A percentile compares a stretch with the other conserved stretches of the same genome.
phyloP scores from a whole-genome alignment of 2,888 invertebrate species.

The Ennomos erosarius region DNA sequence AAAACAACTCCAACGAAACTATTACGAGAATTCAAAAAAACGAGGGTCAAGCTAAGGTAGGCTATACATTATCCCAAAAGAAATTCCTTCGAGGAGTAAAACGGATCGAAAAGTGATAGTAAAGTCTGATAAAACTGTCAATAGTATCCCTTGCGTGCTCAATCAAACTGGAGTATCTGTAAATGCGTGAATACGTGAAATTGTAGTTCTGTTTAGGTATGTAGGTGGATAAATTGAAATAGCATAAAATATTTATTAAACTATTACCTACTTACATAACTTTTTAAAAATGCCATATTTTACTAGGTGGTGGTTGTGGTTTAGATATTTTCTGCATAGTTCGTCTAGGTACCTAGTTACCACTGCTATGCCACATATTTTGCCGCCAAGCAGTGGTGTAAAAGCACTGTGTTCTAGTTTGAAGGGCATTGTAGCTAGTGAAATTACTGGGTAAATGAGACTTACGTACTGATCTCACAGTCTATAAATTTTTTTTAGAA shows the following conservation, averaged over 20 bases:
- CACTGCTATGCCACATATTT: too few species aligned
- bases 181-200: conserved; percentile 31
- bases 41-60: conserved; percentile 36
- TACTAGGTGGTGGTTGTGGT: too few species aligned
- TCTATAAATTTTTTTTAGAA: too few species aligned
- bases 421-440: too few species aligned
- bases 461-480: too few species aligned
- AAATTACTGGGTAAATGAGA: too few species aligned
- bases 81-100: conserved; percentile 44
- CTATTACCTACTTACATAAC: too few species aligned
- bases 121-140: conserved; percentile 58
- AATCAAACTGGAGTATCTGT: conserved; percentile 39
- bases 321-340: too few species aligned
- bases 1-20: conserved; percentile 29
- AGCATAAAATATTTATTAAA: background rate
- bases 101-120: conserved; percentile 51
- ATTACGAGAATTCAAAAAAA: conserved; percentile 36
- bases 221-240: conserved; percentile 7
- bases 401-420: too few species aligned
- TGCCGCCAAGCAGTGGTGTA: too few species aligned
- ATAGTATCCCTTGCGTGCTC: conserved; percentile 51
- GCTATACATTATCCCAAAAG: conserved; percentile 44
- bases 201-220: conserved; percentile 1
- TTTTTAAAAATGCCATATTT: too few species aligned
- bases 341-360: too few species aligned